Conservation (phyloP, 2,113 vertebrate genomes). For the Mugil cephalus region DNA sequence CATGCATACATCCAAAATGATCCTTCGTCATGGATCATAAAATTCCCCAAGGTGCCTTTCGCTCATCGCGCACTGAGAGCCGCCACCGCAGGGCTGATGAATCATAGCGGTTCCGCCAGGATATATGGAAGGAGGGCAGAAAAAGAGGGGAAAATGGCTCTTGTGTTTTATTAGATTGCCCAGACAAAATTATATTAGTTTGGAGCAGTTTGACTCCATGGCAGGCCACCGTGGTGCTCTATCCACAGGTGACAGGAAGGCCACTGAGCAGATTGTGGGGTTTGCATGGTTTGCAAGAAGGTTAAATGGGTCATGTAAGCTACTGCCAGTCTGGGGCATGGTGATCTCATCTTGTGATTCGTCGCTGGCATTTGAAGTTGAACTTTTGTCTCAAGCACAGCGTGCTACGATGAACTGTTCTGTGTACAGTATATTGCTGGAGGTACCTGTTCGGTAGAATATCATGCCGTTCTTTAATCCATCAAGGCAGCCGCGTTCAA, state of each 20-base stretch:
- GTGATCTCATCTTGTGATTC: constrained; percentile 54
- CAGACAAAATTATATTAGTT: constrained; percentile 73
- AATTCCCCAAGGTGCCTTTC: constrained; percentile 85
- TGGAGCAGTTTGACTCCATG: constrained; percentile 55
- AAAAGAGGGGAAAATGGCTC: constrained; percentile 47
- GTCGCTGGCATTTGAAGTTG: constrained; percentile 36
- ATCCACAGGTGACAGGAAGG: constrained; percentile 62
- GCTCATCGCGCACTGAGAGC: constrained; percentile 73
- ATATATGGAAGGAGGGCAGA: constrained; percentile 57
- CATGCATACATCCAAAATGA: constrained; percentile 82
- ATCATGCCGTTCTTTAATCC: constrained; percentile 12
- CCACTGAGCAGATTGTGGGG: constrained; percentile 70
- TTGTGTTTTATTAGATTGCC: constrained; percentile 74
- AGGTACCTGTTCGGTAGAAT: constrained; percentile 2
- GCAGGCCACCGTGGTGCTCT: constrained; percentile 33
- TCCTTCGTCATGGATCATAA: constrained; percentile 84
- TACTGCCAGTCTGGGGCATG: constrained; percentile 28
- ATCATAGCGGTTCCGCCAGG: constrained; percentile 58
- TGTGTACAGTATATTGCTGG: not conserved
- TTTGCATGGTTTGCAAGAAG: constrained; percentile 59
- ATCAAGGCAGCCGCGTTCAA: constrained; percentile 11
- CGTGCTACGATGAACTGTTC: not conserved
- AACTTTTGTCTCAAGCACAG: constrained; percentile 32
- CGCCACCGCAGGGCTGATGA: constrained; percentile 63
- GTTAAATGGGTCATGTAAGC: constrained; percentile 63